Base-by-base conservation (phyloP, 2,888 invertebrate genomes). In the Scelioninae gen. 2 region DNA sequence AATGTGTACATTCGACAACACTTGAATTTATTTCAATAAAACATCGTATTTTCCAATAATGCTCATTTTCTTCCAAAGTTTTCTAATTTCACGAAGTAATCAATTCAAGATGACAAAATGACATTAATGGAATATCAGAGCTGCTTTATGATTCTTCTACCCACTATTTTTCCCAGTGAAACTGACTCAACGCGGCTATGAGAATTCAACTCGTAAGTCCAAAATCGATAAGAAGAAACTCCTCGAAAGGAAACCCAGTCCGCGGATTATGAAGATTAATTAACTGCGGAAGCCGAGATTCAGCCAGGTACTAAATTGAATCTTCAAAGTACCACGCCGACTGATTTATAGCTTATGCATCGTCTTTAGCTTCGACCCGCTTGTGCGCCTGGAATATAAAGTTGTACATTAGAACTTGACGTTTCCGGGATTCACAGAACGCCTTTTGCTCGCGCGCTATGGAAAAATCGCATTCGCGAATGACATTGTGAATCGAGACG, bases 241-340 rank as follows among this genome's bases (percentile, higher is more conserved):
- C 64, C 68, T 64, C 71, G 71, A 68, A 63, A 72, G 74, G 68
- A 75, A 75, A 72, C 68, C 71, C 67, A 71, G 74, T 57, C 70
- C 74, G 73, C 71, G 80, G 81, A 83, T 82, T 82, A 83, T 81
- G 81, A 82, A 82, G 81, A 83, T 83, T 83, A 83, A 83, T 83
- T 82, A 81, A 82, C 81, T 78, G 78, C 76, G 76, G 79, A 77
- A 79, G 78, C 77, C 77, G 75, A 76, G 76, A 73, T 77, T 78
- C 79, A 77, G 74, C 77, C 78, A 78, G 78, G 81, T 80, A 78
- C 79, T 81, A 81, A 81, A 82, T 82, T 82, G 81, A 82, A 82
- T 82, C 78, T 78, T 78, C 77, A 76, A 78, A 78, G 76, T 77
- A 77, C 77, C 76, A 79, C 70, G 46, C 75, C 45, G 64, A 61